Base-by-base conservation (phyloP, 2,797 vertebrate genomes). In the Clarias laeviceps region DNA sequence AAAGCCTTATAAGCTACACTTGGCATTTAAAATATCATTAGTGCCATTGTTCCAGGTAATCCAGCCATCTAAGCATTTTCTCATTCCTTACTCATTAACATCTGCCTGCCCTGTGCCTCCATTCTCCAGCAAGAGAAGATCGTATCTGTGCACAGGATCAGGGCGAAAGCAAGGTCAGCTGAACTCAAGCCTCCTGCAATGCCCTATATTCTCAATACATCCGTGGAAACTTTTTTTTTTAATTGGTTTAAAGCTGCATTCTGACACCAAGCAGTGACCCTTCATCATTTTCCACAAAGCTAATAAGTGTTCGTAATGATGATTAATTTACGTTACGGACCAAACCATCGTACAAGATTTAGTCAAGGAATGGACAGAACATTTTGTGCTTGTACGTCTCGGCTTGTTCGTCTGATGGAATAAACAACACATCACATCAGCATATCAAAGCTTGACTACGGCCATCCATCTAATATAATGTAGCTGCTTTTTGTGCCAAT, bases 371-470 rank as follows among this genome's bases (percentile, higher is more conserved):
- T 50, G 40, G 61, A 24, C n/a, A 29, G 61, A 27, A 50, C 32
- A 29, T 80, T 11, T 29, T 29, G 61, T 50, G n/a, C 61, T 80
- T 62, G 50, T 62, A 29, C 32, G 27, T 57, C 74, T 14, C 32
- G 27, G 8, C 54, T 59, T 15, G 22, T 40, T 62, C 15, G 24
- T 40, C 59, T 80, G 78, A 65, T 64, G 50, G 66, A 37, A 56
- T n/a, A 72, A 83, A 83, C 50, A 70, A 29, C 24, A 73, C 57
- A 73, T 83, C 82, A 45, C 54, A 83, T 73, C 82, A 62, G 82
- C 54, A 83, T 50, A 83, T 83, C 82, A 83, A 83, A 83, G 82
- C 82, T 37, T 40, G 65, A 37, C 65, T 73, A 56, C 54, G 69
- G 24, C 61, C 61, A 68, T 65, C 64, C 29, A 57, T 69, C 77